These are phyloP conservation scores for Lithobates sylvaticus DNA, from an alignment of 2,797 vertebrate species.

Conservation along the genomic window DNA sequence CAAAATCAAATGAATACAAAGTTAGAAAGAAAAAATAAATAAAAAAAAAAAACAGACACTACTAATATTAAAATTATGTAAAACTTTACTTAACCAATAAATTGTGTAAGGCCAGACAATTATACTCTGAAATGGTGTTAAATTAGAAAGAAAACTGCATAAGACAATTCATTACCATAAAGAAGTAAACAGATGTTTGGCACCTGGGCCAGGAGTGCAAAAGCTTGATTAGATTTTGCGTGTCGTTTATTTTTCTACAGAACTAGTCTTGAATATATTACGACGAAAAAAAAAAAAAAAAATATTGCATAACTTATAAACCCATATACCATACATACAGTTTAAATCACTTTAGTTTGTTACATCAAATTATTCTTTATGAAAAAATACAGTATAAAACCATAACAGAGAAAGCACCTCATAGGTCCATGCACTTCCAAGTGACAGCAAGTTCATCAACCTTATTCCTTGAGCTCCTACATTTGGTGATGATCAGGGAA, in stretches of 20 bases:
- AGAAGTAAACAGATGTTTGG: not conserved
- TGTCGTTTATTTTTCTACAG: not conserved
- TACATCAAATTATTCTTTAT: not conserved
- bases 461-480: not conserved
- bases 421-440: conserved; percentile 6
- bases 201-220: not conserved
- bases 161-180: not conserved
- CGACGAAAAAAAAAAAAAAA: not conserved
- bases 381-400: conserved; percentile 32
- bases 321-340: not conserved
- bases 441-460: conserved; percentile 10
- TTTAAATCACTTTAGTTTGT: conserved; percentile 1
- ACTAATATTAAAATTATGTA: not conserved
- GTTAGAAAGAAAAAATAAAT: not conserved
- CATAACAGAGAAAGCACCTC: not conserved
- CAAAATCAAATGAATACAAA: not conserved
- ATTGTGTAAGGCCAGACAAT: not conserved
- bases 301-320: not conserved
- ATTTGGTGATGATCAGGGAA: not conserved
- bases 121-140: not conserved
- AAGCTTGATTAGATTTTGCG: not conserved
- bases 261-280: not conserved
- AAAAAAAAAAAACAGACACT: not conserved
- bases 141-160: not conserved
- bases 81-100: not conserved